These are phyloP conservation scores for Tipula confusa DNA, from an alignment of 2,888 invertebrate species.

Conservation along the genomic window DNA sequence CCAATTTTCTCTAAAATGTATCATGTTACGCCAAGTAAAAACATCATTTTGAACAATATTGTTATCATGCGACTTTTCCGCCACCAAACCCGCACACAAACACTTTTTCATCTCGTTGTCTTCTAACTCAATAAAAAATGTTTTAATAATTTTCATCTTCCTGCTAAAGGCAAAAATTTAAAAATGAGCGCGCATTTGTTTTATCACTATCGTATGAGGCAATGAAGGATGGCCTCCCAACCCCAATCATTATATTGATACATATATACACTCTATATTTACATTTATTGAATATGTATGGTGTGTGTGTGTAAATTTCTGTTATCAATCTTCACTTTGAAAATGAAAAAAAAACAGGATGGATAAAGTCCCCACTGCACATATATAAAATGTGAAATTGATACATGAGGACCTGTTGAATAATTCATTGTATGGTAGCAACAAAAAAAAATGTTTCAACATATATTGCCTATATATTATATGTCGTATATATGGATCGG, in stretches of 20 bases:
- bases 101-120: too few species aligned
- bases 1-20: too few species aligned
- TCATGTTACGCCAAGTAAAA: not conserved
- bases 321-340: not conserved
- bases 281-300: not conserved
- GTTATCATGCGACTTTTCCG: too few species aligned
- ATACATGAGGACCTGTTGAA: not conserved
- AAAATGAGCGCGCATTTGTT: not conserved
- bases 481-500: too few species aligned
- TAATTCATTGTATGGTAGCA: not conserved
- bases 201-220: not conserved
- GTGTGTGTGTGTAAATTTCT: not conserved
- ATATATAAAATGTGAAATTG: not conserved
- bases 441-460: not conserved
- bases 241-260: not conserved
- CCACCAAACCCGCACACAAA: too few species aligned
- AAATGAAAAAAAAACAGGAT: not conserved
- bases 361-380: not conserved
- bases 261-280: not conserved
- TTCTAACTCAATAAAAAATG: not conserved
- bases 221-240: not conserved
- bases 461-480: not conserved
- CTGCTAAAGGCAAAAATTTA: not conserved
- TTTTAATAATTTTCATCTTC: not conserved
- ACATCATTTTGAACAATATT: not conserved